Percentiles rank a stretch among this genome's conserved stretches.
phyloP scores from a whole-genome alignment of 2,113 vertebrate species.

The Calidris pygmaea region DNA sequence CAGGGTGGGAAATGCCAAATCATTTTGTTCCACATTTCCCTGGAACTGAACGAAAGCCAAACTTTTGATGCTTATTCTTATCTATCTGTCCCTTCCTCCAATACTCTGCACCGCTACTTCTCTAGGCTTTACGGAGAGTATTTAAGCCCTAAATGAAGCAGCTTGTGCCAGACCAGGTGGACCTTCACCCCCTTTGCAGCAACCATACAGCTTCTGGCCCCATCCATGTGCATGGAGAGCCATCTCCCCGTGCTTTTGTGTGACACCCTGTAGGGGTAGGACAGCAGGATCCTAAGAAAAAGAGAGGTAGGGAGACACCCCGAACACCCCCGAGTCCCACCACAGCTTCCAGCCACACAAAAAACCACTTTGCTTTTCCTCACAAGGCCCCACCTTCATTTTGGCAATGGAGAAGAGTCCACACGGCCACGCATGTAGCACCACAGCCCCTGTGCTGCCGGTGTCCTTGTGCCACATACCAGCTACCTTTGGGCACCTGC shows the following conservation, averaged over 20 bases:
- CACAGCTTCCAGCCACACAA: not conserved
- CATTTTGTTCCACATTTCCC: not conserved
- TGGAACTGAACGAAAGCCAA: not conserved
- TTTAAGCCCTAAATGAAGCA: not conserved
- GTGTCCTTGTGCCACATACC: not conserved
- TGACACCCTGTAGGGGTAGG: not conserved
- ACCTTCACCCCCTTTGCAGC: not conserved
- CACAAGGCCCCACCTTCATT: not conserved
- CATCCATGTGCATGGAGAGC: not conserved
- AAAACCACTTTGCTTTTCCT: not conserved
- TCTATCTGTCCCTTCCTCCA: not conserved
- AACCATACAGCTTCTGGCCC: not conserved
- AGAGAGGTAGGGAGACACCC: not conserved
- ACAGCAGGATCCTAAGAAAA: not conserved
- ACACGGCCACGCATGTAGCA: rapidly evolving
- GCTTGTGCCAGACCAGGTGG: not conserved
- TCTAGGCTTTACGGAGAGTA: rapidly evolving
- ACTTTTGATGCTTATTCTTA: not conserved
- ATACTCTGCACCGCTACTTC: not conserved
- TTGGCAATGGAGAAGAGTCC: not conserved
- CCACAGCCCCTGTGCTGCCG: not conserved
- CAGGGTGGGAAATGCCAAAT: not conserved
- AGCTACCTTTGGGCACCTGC: not conserved
- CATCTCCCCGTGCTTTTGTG: not conserved
- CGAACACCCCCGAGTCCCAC: not conserved